Conservation (phyloP, 2,888 invertebrate species). For the Hemistola chrysoprasaria region DNA sequence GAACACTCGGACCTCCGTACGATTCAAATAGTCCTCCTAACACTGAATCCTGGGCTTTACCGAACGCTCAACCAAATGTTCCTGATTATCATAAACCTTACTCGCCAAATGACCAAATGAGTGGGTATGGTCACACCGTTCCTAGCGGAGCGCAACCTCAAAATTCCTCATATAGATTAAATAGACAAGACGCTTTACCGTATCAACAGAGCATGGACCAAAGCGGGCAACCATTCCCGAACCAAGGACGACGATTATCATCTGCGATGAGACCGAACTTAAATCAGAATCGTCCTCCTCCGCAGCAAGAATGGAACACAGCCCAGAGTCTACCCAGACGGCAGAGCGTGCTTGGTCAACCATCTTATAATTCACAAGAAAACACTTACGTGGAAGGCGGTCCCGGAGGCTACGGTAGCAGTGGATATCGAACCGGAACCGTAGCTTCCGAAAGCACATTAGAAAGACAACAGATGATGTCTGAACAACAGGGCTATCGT, state of each 20-base stretch:
- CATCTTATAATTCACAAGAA: constrained; percentile 55
- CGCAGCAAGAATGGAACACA: constrained; percentile 61
- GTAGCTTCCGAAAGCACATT: constrained; percentile 63
- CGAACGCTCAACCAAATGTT: constrained; percentile 49
- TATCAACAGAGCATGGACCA: constrained; percentile 63
- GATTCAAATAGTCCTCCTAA: constrained; percentile 58
- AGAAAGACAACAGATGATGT: constrained; percentile 41
- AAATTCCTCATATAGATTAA: constrained; percentile 47
- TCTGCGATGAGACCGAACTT: constrained; percentile 52
- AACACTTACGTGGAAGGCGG: constrained; percentile 53
- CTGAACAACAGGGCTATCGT: constrained; percentile 53
- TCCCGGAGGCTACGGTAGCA: constrained; percentile 52
- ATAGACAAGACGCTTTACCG: constrained; percentile 54
- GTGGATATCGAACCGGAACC: constrained; percentile 65
- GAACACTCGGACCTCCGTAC: constrained; percentile 54
- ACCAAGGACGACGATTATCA: constrained; percentile 63
- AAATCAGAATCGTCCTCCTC: constrained; percentile 46
- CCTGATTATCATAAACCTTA: constrained; percentile 58
- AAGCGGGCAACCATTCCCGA: constrained; percentile 58
- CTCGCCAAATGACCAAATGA: constrained; percentile 52
- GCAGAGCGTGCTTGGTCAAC: constrained; percentile 68
- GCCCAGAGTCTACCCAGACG: constrained; percentile 55
- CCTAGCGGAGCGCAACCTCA: constrained; percentile 44
- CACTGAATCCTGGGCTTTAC: constrained; percentile 61
- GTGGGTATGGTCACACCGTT: constrained; percentile 47